Evolutionary conservation across 2,113 vertebrate species (phyloP), one percentile per base, ranked within the genome.

Genomic region (Lonchura striata): DNA sequence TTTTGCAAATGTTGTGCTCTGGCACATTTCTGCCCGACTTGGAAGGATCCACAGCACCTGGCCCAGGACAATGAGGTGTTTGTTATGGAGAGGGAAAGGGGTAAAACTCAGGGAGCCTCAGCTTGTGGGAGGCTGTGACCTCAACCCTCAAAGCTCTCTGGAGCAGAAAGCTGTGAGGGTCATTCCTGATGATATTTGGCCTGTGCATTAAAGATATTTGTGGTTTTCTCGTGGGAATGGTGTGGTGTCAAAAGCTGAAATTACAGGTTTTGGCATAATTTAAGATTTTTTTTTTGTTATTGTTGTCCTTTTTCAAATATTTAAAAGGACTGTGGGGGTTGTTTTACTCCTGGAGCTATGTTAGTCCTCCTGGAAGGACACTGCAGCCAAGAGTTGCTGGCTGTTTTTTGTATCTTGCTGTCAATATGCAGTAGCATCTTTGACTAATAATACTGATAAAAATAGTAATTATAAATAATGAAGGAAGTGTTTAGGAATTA

Each of bases 11-110:
- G 47, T 10, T 57, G 53, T 69, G 27, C 74, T 50, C 46, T 16
- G 17, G n/a, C 60, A 46, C 33, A 9, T 66, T 90, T 59, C 65
- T 75, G 35, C 69, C n/a, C 59, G 28, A 30, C 23, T 82, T 18
- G 0, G 0, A 50, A 59, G 39, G 39, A 30, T 35, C 52, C 0
- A 0, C 74, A 33, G 50, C 0, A 0, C 56, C 25, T 3, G 0
- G 25, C 60, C 41, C 1, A 2, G 49, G 31, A 70, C 50, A 15
- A 12, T 6, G 4, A 49, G 18, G 39, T 66, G 0, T 50, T 84
- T 82, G 69, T 59, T 35, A 9, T 3, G 13, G 41, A 46, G 20
- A 46, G 46, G 31, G 59, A 33, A 59, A 50, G 54, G 20, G 74
- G 18, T 28, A 23, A 71, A 95, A 33, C 13, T 15, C 23, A 19